phyloP scores from a whole-genome alignment of 2,797 vertebrate genomes.

The Coregonus suidteri region DNA sequence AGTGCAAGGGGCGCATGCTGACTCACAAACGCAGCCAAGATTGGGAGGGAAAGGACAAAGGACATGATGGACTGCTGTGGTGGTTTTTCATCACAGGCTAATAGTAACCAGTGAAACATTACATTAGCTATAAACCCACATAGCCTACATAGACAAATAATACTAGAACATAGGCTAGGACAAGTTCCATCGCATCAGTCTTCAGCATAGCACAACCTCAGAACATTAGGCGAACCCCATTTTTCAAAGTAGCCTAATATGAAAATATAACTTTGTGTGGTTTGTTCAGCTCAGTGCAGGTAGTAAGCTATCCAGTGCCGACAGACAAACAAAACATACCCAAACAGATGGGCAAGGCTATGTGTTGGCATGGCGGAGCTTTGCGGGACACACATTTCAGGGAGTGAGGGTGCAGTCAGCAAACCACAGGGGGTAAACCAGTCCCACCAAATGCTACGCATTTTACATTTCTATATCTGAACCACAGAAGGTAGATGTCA shows the following conservation, averaged over 20 bases:
- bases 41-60: conserved; percentile 1
- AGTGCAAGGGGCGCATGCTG: conserved; percentile 8
- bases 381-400: neutral
- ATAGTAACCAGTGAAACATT: neutral
- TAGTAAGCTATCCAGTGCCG: conserved; percentile 26
- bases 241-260: neutral
- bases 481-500: neutral
- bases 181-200: neutral
- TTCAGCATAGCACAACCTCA: neutral
- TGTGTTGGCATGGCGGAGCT: conserved; percentile 17
- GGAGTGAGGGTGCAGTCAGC: neutral
- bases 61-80: neutral
- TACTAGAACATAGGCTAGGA: neutral
- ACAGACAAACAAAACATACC: conserved; percentile 1
- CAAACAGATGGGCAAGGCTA: conserved; percentile 41
- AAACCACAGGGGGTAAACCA: neutral
- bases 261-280: neutral
- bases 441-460: neutral
- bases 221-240: neutral
- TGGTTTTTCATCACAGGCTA: neutral
- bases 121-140: neutral
- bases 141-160: neutral
- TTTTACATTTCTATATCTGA: neutral
- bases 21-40: conserved; percentile 3
- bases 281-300: neutral